These are phyloP conservation scores for Epicampocera succincta DNA, from an alignment of 2,888 invertebrate species.

Conservation along the genomic window DNA sequence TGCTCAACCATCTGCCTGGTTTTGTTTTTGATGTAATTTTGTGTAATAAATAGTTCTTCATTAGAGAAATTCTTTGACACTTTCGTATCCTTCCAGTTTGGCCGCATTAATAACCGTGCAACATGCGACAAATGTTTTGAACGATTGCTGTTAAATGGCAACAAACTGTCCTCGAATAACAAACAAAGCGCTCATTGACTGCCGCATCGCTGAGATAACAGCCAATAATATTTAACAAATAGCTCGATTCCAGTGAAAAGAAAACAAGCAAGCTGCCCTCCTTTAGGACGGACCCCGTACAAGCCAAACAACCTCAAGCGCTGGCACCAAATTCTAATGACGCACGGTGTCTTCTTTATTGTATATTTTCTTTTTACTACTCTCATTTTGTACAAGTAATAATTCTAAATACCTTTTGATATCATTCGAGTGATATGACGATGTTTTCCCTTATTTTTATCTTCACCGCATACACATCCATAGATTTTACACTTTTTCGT, in stretches of 20 bases:
- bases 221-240: constrained; percentile 58
- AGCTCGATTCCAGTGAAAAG: not conserved
- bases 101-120: constrained; percentile 56
- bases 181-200: constrained; percentile 34
- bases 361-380: constrained; percentile 38
- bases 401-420: constrained; percentile 64
- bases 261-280: constrained; percentile 58
- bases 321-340: constrained; percentile 25
- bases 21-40: constrained; percentile 40
- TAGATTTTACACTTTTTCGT: constrained; percentile 19
- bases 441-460: constrained; percentile 37
- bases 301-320: constrained; percentile 53
- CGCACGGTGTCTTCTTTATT: constrained; percentile 32
- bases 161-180: constrained; percentile 56
- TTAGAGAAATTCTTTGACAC: constrained; percentile 63
- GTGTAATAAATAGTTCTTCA: constrained; percentile 52
- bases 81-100: constrained; percentile 53
- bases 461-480: constrained; percentile 19
- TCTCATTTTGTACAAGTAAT: not conserved
- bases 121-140: constrained; percentile 62
- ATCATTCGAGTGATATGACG: constrained; percentile 49
- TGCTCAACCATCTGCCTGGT: constrained; percentile 56
- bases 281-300: not conserved
- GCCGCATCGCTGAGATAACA: constrained; percentile 61
- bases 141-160: constrained; percentile 67